Percentiles rank a stretch among this genome's conserved stretches.
phyloP scores from a whole-genome alignment of 2,888 invertebrate species.

The Nymphalis urticae region DNA sequence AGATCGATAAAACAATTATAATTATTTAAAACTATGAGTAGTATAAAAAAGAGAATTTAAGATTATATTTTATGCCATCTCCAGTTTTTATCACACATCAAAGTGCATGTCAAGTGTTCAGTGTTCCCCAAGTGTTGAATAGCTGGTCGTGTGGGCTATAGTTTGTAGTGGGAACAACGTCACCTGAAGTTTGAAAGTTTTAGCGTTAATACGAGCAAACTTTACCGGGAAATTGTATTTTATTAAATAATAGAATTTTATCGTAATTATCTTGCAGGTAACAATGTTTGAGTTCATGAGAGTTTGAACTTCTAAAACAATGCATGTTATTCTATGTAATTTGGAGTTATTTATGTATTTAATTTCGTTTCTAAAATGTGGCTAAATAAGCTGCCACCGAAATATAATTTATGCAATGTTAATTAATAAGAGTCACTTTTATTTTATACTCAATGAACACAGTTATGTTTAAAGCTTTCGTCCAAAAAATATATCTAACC shows the following conservation, averaged over 20 bases:
- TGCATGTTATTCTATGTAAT: conserved; percentile 8
- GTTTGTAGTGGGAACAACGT: conserved; percentile 66
- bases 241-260: conserved; percentile 60
- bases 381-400: no score
- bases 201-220: conserved; percentile 62
- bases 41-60: background rate
- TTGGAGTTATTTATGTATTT: background rate
- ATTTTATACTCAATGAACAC: no score
- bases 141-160: conserved; percentile 39
- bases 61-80: conserved; percentile 13
- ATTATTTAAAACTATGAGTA: no score
- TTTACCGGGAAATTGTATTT: conserved; percentile 57
- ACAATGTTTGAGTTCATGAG: background rate
- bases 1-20: no score
- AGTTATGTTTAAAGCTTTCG: no score
- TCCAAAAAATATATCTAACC: no score
- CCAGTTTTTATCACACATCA: conserved; percentile 24
- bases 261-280: conserved; percentile 41
- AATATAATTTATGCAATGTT: no score
- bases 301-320: background rate
- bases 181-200: conserved; percentile 72
- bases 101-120: conserved; percentile 17
- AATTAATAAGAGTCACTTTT: no score
- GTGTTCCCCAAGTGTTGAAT: conserved; percentile 22
- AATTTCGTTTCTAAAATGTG: background rate